Percentiles rank a stretch among this genome's conserved stretches.
Conservation (phyloP, 2,888 invertebrate genomes). For the Desoria tigrina region DNA sequence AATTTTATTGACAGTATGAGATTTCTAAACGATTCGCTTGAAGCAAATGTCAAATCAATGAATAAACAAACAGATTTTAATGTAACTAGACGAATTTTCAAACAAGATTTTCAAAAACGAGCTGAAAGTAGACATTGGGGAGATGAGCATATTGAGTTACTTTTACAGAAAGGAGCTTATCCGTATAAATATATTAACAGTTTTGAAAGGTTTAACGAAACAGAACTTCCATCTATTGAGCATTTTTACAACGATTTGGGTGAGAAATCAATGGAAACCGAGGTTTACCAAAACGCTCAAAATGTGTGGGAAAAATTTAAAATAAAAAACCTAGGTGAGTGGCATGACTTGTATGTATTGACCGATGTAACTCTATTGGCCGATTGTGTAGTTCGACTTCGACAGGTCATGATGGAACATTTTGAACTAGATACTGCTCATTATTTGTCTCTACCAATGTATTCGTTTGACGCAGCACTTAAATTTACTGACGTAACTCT, state of each 20-base stretch:
- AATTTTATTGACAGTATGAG: conserved; percentile 31
- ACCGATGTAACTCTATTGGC: conserved; percentile 25
- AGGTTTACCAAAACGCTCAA: conserved; percentile 29
- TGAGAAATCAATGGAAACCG: conserved; percentile 7
- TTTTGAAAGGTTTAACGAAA: conserved; percentile 31
- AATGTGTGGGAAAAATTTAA: conserved; percentile 27
- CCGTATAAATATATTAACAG: conserved; percentile 40
- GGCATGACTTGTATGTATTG: conserved; percentile 38
- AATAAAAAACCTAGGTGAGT: conserved; percentile 35
- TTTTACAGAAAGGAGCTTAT: conserved; percentile 38
- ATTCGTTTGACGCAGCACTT: too few species aligned
- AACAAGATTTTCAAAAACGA: background rate
- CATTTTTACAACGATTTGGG: conserved; percentile 35
- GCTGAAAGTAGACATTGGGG: background rate
- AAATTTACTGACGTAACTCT: conserved; percentile 1
- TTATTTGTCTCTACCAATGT: conserved; percentile 22
- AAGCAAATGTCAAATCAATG: background rate
- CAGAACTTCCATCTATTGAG: conserved; percentile 19
- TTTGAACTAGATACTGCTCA: conserved; percentile 27
- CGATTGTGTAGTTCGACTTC: conserved; percentile 16
- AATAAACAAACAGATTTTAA: background rate
- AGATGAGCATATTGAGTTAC: too few species aligned
- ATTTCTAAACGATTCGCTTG: background rate
- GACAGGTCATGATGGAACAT: conserved; percentile 15
- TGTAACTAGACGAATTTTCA: background rate